Percentiles rank a stretch among this genome's conserved stretches.
phyloP scores from a whole-genome alignment of 2,888 invertebrate species.

The Macaria notata region DNA sequence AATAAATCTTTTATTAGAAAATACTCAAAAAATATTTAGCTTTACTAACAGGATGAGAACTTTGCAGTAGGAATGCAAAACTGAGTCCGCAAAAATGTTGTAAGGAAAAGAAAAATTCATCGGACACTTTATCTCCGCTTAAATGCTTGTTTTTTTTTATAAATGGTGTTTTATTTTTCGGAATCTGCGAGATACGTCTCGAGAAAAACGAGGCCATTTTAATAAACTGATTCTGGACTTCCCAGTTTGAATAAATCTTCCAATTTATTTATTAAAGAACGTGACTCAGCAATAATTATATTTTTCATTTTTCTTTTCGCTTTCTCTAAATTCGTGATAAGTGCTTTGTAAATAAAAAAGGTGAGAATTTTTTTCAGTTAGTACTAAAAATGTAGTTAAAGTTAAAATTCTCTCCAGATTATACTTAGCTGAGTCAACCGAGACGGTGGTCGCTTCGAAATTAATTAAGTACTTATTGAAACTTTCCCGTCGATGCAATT shows the following conservation, averaged over 20 bases:
- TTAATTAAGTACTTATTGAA: constrained; percentile 5
- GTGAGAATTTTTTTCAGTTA: background rate
- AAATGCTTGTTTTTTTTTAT: constrained; percentile 13
- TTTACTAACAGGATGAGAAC: too few species aligned
- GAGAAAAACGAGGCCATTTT: constrained; percentile 18
- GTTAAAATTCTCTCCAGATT: too few species aligned
- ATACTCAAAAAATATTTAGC: too few species aligned
- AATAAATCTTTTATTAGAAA: too few species aligned
- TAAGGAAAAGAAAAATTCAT: constrained; percentile 4
- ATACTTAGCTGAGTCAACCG: background rate
- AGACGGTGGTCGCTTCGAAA: constrained; percentile 4
- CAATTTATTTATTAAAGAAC: constrained; percentile 47
- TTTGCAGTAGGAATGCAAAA: too few species aligned
- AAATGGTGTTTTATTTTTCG: constrained; percentile 19
- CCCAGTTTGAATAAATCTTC: constrained; percentile 30
- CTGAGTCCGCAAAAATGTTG: background rate
- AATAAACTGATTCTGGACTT: constrained; percentile 19
- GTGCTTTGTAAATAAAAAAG: too few species aligned
- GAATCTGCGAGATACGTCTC: constrained; percentile 14
- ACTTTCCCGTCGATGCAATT: background rate
- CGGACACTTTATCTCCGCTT: constrained; percentile 10
- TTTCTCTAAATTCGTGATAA: too few species aligned
- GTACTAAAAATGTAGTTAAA: background rate
- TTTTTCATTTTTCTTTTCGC: too few species aligned
- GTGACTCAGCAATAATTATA: constrained; percentile 41